A percentile compares a stretch with the other conserved stretches of the same genome.
Evolutionary conservation across 2,797 vertebrate species (phyloP).

Genomic region (Sorex maritimensis): DNA sequence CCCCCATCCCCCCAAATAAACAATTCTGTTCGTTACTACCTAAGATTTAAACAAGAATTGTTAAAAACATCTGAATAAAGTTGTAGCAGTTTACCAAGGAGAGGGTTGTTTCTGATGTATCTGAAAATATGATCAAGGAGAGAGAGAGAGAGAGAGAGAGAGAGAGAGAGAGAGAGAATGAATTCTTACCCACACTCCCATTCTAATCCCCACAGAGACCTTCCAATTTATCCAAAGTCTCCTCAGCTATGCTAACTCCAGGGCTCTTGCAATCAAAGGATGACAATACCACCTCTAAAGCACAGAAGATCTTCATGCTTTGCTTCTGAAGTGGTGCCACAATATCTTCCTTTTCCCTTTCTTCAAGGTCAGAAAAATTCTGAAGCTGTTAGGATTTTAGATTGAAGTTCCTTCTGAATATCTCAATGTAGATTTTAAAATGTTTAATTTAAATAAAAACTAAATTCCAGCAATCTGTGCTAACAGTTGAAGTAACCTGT

Average conservation of each 20-base stretch:
- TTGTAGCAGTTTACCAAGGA: not conserved
- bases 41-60: not conserved
- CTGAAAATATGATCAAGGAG: no score
- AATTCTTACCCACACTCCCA: no score
- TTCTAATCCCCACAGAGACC: slow-evolving; percentile 79
- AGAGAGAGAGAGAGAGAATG: no score
- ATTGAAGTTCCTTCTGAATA: not conserved
- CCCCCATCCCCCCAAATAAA: not conserved
- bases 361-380: no score
- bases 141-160: no score
- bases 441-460: not conserved
- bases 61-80: slow-evolving; percentile 10
- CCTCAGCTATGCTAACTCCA: slow-evolving; percentile 91
- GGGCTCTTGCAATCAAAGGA: slow-evolving; percentile 81
- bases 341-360: slow-evolving; percentile 69
- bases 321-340: not conserved
- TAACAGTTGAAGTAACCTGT: not conserved
- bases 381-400: not conserved
- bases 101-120: not conserved
- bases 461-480: not conserved
- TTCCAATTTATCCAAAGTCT: slow-evolving; percentile 78
- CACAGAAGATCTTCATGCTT: no score
- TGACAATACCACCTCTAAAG: slow-evolving; percentile 82
- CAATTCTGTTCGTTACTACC: not conserved
- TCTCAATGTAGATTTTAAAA: not conserved